Percentiles rank a stretch among this genome's conserved stretches.
These are phyloP conservation scores for Platyscapa corneri DNA, from an alignment of 1,140 invertebrate genomes.

Conservation along the genomic window DNA sequence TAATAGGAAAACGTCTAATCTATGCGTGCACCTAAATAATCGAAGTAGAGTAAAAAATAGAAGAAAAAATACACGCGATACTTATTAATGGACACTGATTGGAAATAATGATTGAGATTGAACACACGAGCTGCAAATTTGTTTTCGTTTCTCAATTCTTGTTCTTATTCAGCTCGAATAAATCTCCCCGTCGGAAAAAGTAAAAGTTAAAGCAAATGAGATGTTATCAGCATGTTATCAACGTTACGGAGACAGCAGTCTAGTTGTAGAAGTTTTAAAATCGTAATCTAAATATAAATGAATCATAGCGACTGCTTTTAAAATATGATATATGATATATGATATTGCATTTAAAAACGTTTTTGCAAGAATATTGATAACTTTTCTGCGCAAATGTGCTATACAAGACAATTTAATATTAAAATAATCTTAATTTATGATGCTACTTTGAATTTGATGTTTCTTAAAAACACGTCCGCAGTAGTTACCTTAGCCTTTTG, in stretches of 20 bases:
- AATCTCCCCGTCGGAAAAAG: background rate
- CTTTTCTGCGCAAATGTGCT: background rate
- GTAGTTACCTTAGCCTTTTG: conserved; percentile 1
- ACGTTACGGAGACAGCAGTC: background rate
- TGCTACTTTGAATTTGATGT: conserved; percentile 9
- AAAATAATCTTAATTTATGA: conserved; percentile 13
- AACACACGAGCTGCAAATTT: background rate
- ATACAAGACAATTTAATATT: conserved; percentile 5
- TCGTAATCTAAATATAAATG: background rate
- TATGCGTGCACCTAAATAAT: no score
- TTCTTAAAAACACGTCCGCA: background rate
- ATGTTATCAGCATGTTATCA: background rate
- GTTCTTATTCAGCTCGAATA: background rate
- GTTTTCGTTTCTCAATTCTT: background rate
- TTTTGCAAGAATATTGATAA: background rate
- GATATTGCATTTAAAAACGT: conserved; percentile 1
- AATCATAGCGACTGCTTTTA: background rate
- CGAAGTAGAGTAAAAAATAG: no score
- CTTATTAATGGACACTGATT: background rate
- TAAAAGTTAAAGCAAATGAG: background rate
- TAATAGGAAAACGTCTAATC: no score
- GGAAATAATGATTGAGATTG: background rate
- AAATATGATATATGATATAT: background rate
- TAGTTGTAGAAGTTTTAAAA: background rate
- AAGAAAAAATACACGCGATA: no score